Conservation (phyloP, 92 coral and sea anemone genomes). For the Palythoa caribaeorum region DNA sequence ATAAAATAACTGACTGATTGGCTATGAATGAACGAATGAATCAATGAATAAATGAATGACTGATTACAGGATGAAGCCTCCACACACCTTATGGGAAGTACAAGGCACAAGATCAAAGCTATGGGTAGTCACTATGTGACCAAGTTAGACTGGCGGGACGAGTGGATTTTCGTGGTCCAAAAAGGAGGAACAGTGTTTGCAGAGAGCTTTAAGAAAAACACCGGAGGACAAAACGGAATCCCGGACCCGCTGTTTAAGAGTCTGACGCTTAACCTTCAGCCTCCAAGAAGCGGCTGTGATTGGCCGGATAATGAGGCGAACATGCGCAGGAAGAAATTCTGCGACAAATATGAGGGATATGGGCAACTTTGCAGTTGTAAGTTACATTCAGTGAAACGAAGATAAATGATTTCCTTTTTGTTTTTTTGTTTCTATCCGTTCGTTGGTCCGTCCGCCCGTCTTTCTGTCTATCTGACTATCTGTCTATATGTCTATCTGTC, state of each 20-base stretch:
- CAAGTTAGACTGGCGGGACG: slow-evolving; percentile 74
- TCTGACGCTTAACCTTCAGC: slow-evolving; percentile 53
- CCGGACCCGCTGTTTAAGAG: slow-evolving; percentile 59
- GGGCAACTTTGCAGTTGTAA: slow-evolving; percentile 76
- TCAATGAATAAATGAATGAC: neutral
- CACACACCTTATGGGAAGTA: slow-evolving; percentile 41
- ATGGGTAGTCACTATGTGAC: slow-evolving; percentile 75
- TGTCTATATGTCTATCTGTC: neutral
- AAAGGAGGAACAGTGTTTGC: slow-evolving; percentile 62
- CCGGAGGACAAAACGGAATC: slow-evolving; percentile 44
- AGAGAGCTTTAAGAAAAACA: slow-evolving; percentile 66
- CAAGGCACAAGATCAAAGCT: slow-evolving; percentile 61
- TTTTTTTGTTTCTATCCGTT: neutral
- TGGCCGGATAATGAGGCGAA: slow-evolving; percentile 68
- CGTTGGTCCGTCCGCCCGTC: neutral
- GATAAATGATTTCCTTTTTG: too few relatives aligned
- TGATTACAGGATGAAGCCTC: slow-evolving; percentile 78
- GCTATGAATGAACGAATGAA: neutral
- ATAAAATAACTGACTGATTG: neutral
- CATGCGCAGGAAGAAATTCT: slow-evolving; percentile 73
- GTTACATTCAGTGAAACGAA: slow-evolving; percentile 16
- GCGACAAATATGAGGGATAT: slow-evolving; percentile 79
- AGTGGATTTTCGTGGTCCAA: slow-evolving; percentile 84
- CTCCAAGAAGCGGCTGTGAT: slow-evolving; percentile 44
- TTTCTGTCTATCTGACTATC: neutral